Evolutionary conservation across 1,140 invertebrate species (phyloP), one percentile per base, ranked within the genome.

Genomic region (Dendrolimus punctatus): DNA sequence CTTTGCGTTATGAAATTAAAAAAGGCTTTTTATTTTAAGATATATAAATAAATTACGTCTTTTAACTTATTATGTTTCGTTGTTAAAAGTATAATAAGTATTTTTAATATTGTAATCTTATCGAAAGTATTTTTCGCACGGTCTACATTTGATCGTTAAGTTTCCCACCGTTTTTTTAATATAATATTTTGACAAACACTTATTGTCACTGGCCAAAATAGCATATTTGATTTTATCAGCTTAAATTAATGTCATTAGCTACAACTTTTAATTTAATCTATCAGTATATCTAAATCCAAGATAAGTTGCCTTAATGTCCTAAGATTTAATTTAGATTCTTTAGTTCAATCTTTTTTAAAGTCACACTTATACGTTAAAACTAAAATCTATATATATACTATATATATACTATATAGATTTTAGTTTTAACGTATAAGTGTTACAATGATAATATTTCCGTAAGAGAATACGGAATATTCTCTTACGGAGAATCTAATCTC

Each of bases 361-460:
- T 55, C 42, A 39, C 54, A 49, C 43, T 39, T 39, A 48, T 55
- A 50, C 50, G 46, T 45, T 51, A 50, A 55, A 39, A 45, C 23
- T 23, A 23, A 23, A 23, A 23, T 23, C 23, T 23, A 23, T 23
- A 23, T 23, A 23, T 23, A n/a, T n/a, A n/a, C n/a, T n/a, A n/a
- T n/a, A n/a, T n/a, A n/a, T n/a, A n/a, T n/a, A n/a, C n/a, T n/a
- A n/a, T n/a, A n/a, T n/a, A n/a, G n/a, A n/a, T n/a, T n/a, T n/a
- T n/a, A n/a, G n/a, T n/a, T n/a, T n/a, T n/a, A n/a, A n/a, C n/a
- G n/a, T n/a, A n/a, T n/a, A n/a, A n/a, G n/a, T n/a, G n/a, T n/a
- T n/a, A n/a, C n/a, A n/a, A n/a, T n/a, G n/a, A n/a, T n/a, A n/a
- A n/a, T n/a, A n/a, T n/a, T n/a, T n/a, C n/a, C n/a, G n/a, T n/a